Conservation (phyloP, 1,140 invertebrate species). For the Dendrolimus kikuchii region DNA sequence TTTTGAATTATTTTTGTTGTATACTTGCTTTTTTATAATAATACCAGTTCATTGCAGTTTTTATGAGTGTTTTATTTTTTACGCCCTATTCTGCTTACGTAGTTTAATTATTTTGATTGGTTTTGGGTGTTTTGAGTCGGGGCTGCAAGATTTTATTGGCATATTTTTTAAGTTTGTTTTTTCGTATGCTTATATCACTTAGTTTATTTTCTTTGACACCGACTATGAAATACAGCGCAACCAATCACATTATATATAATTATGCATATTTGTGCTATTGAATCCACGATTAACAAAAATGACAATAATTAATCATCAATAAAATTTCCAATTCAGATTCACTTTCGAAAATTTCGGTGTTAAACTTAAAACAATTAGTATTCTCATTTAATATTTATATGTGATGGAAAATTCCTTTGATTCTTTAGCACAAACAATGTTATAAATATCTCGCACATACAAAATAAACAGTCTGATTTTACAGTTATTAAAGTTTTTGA, state of each 20-base stretch:
- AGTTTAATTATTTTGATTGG: no score
- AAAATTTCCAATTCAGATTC: neutral
- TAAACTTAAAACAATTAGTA: neutral
- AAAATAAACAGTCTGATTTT: no score
- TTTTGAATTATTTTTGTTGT: conserved; percentile 80
- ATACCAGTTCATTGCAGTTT: conserved; percentile 80
- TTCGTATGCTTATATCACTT: no score
- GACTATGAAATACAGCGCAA: no score
- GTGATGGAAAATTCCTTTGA: no score
- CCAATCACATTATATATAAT: conserved; percentile 16
- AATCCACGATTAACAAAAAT: conserved; percentile 18
- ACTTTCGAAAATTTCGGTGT: neutral
- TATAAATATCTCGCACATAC: no score
- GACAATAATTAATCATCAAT: neutral
- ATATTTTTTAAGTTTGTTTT: no score
- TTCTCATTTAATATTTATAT: no score
- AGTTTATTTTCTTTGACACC: no score
- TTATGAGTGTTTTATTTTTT: conserved; percentile 75
- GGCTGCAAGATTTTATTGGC: neutral
- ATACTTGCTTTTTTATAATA: conserved; percentile 81
- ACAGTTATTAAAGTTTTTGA: no score
- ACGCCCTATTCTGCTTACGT: no score
- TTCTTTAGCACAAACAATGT: no score
- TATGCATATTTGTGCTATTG: conserved; percentile 54
- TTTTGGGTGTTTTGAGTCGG: conserved; percentile 1